Percentiles rank a stretch among this genome's conserved stretches.
phyloP scores from a whole-genome alignment of 2,797 vertebrate genomes.

The Siniperca scherzeri region DNA sequence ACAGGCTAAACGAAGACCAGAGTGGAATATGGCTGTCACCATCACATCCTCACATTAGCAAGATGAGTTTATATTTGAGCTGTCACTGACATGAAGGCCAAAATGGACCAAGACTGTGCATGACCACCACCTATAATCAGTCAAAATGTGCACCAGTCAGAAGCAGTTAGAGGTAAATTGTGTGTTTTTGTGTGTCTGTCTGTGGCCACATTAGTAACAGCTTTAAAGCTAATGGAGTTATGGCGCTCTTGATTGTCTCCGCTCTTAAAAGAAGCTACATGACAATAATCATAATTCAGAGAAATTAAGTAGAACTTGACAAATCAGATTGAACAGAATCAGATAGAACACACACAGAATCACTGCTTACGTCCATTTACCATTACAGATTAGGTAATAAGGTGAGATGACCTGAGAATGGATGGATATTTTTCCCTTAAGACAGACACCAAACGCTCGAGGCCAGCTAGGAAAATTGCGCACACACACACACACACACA shows the following conservation, averaged over 20 bases:
- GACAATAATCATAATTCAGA: conserved; percentile 12
- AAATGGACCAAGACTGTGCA: background rate
- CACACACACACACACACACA: conserved; percentile 5
- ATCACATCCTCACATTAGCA: conserved; percentile 24
- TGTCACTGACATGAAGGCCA: background rate
- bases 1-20: conserved; percentile 8
- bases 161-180: background rate
- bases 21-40: conserved; percentile 13
- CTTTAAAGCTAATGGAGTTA: conserved; percentile 29
- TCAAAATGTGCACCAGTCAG: background rate
- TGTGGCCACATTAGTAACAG: conserved; percentile 18
- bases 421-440: background rate
- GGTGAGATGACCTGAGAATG: background rate
- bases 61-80: conserved; percentile 27
- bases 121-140: background rate
- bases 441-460: background rate
- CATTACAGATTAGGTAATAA: background rate
- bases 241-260: conserved; percentile 28
- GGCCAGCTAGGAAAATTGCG: background rate
- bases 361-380: background rate
- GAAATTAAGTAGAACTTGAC: background rate
- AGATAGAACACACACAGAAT: background rate
- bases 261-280: conserved; percentile 27
- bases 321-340: background rate
- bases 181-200: conserved; percentile 9